Base-by-base conservation (phyloP, 2,888 invertebrate species). In the Chouioia cunea region DNA sequence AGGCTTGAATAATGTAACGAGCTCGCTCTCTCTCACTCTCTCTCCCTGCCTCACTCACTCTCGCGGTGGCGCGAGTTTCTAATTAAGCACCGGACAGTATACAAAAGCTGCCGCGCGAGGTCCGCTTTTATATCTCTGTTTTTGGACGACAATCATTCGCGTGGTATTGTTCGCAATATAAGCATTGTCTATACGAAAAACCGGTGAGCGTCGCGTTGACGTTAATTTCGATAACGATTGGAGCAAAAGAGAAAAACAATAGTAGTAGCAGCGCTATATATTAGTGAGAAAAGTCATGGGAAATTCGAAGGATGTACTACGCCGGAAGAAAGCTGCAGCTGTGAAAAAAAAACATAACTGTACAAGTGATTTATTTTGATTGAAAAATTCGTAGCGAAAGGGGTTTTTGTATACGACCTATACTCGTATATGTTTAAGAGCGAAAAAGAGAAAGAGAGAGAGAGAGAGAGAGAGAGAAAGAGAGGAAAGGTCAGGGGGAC, bases 1-100 rank as follows among this genome's bases (percentile, higher is more conserved):
- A 77, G 77, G 71, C 75, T 80, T 82, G 83, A 83, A 85, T 85
- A 84, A 85, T 85, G 83, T 84, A 85, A 84, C 83, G 81, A 83
- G 80, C 80, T 78, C 76, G 72, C 76, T 70, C 74, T 16, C 16
- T 50, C 47, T 22, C 47, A n/a, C n/a, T n/a, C n/a, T n/a, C n/a
- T n/a, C n/a, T n/a, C n/a, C n/a, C n/a, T n/a, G n/a, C n/a, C n/a
- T n/a, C n/a, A n/a, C n/a, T n/a, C n/a, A n/a, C n/a, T n/a, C 27
- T 43, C n/a, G 8, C 20, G 27, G 6, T 43, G 18, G 16, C 53
- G 20, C 43, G 83, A 85, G 83, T 85, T 85, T 83, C 83, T 85
- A 85, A 85, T 85, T 85, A 85, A 84, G 81, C 82, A 79, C 81
- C 73, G 82, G 83, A 82, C 82, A 78, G 79, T 78, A n/a, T n/a